Base-by-base conservation (phyloP, 2,797 vertebrate genomes). In the Falco novaeseelandiae region DNA sequence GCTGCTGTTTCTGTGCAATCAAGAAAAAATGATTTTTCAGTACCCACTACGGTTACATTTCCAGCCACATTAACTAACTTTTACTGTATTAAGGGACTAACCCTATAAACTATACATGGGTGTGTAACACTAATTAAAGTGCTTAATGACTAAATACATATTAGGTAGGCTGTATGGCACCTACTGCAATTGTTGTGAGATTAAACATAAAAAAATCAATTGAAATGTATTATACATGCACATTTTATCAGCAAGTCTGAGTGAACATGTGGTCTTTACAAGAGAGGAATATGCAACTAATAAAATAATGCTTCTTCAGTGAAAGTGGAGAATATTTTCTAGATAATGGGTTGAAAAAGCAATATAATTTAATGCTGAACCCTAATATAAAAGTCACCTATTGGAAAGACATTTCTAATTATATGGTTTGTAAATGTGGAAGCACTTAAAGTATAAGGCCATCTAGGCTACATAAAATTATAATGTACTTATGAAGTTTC, bases 401-500 rank as follows among this genome's bases (percentile, higher is more conserved):
- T 85, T 92, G 65, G 58, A 92, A 97, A 93, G 49, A 67, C 48
- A 71, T 81, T 88, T 88, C 86, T 96, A 94, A 89, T 95, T 94
- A 91, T 27, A 81, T 90, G 36, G 61, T 92, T 91, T 92, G 82
- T 91, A 93, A 96, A 92, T 86, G 81, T 63, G 38, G 77, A 89
- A 72, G 34, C 57, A 87, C 38, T 96, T 82, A 83, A 86, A 86
- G 27, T 82, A 34, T 73, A 91, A 90, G 70, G 23, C 62, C 54
- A 83, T 83, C 44, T 69, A 92, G 77, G 71, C 54, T 80, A 80
- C 32, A 48, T 95, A 87, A 93, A 94, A 91, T 93, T 82, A 79
- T 85, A 82, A 95, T 84, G 48, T 86, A 92, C 69, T 90, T 63
- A 44, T 9, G 30, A 83, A 90, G 54, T 76, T 90, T 87, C 82